Evolutionary conservation across 2,888 invertebrate genomes (phyloP), one percentile per base, ranked within the genome.

Genomic region (Drosophila robusta): DNA sequence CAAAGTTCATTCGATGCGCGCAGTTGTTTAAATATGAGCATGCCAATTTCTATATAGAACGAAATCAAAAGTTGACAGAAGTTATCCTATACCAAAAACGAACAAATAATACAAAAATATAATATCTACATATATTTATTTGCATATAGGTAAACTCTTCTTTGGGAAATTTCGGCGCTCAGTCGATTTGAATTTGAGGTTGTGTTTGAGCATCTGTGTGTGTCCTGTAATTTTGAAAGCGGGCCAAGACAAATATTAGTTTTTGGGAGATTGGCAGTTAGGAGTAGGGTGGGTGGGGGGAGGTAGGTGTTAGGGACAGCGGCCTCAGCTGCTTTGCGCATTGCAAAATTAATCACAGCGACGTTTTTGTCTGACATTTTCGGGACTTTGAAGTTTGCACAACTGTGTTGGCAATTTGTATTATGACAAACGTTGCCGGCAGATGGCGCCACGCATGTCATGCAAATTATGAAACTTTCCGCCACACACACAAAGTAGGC

Each of bases 391-490:
- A 63, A 83, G 65, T 86, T 88, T 54, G 64, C 60, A 46, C 71
- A 80, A 67, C 80, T 67, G 71, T 67, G 64, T 66, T 83, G 72
- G 89, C 67, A 88, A 75, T 86, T 70, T 70, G 78, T 77, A 74
- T 78, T 83, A 70, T 70, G 89, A 74, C 89, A 87, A 87, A 83
- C 78, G 70, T 57, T 51, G 52, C n/a, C 61, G 64, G 66, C 81
- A 88, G 80, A 79, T 88, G 81, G 87, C 84, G 60, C 86, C 86
- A 86, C 70, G 76, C 89, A 81, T 78, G 88, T 85, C 89, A 83
- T 89, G 83, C 89, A 83, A 83, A 83, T 83, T 85, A 69, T 87
- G 66, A 89, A 89, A 89, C 52, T 83, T 89, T 81, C 22, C 46
- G 46, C 51, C 49, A 61, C 47, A 38, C 52, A 54, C 50, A 58